Conservation (phyloP, 2,797 vertebrate species). For the Diceros bicornis region DNA sequence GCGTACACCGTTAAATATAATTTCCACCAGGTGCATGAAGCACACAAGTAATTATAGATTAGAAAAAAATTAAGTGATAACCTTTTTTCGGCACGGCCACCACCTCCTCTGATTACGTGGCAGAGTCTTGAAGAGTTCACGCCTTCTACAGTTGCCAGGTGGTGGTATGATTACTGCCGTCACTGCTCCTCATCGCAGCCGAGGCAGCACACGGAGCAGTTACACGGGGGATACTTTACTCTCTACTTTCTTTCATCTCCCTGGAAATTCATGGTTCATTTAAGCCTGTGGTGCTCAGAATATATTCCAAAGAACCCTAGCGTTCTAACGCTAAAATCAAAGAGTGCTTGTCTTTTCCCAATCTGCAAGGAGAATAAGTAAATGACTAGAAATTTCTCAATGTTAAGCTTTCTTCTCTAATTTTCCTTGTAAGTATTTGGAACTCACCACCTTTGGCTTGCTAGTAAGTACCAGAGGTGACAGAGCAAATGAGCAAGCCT, state of each 20-base stretch:
- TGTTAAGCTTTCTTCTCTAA: background rate
- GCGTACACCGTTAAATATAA: conserved; percentile 53
- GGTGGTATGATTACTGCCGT: background rate
- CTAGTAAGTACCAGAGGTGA: background rate
- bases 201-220: accelerated
- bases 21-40: conserved; percentile 70
- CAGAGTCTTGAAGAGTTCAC: background rate
- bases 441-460: background rate
- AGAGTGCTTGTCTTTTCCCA: background rate
- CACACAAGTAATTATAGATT: conserved; percentile 59
- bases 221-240: background rate
- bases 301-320: background rate
- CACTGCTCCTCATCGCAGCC: background rate
- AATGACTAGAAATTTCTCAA: background rate
- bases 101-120: background rate
- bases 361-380: background rate
- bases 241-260: background rate
- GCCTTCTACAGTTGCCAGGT: background rate
- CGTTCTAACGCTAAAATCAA: background rate
- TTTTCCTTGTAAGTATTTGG: background rate
- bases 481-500: background rate
- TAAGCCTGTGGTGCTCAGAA: background rate
- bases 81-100: background rate
- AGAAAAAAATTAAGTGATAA: background rate
- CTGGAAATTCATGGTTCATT: background rate